Base-by-base conservation (phyloP, 1,140 invertebrate genomes). In the Diorhabda sublineata region DNA sequence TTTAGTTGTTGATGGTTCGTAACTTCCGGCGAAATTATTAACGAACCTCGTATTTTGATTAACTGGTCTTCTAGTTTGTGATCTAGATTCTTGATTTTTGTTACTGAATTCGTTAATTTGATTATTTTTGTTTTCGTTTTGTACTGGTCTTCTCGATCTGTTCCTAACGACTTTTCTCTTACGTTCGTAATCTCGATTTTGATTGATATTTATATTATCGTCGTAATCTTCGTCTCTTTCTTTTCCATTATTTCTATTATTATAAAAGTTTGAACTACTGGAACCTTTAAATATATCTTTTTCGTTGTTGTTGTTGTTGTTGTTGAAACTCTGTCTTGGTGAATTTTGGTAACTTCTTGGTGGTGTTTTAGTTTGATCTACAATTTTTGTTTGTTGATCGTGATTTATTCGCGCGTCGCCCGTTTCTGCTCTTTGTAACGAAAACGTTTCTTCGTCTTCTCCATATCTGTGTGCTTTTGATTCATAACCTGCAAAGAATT, bases 371-470 rank as follows among this genome's bases (percentile, higher is more conserved):
- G 78, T 77, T 71, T 81, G 78, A 63, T 80, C 78, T 4, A 80
- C 71, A 5, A 76, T 69, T 61, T 77, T 70, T 1, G 70, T 69
- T 68, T 81, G 79, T 66, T 80, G 78, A 62, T 81, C 80, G 11
- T 76, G 70, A 47, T 82, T 81, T 5, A 83, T 75, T n/a, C 79
- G 74, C 26, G 84, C 82, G 69, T 88, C 87, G 45, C 90, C 90
- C 67, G 89, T 89, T 79, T 92, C 91, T 42, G 90, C 90, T 9
- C 90, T 84, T 75, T 92, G 90, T 4, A 93, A 84, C 74, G 89
- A 86, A 79, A 91, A 92, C 56, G 90, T 88, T 8, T 87, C 83
- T 80, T 92, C 90, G 42, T 89, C 87, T 77, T 92, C 91, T 65
- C 86, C 86, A 69, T 85, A 82, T 67, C 85, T 85, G 41, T 84